A percentile compares a stretch with the other conserved stretches of the same genome.
Evolutionary conservation across 2,113 vertebrate genomes (phyloP).

Genomic region (Monarcha castaneiventris): DNA sequence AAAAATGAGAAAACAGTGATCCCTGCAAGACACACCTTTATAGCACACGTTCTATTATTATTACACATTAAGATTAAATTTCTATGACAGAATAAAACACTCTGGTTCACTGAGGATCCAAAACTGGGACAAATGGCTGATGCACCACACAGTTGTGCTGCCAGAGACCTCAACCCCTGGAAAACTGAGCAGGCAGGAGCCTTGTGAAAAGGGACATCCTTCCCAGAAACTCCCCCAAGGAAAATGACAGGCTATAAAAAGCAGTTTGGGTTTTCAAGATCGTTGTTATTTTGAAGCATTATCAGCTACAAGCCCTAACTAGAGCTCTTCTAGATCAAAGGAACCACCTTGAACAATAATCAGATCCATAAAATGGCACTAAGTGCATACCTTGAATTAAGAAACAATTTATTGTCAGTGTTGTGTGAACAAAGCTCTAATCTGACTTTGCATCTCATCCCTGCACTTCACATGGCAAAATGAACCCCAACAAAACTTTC

Average conservation of each 20-base stretch:
- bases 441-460: neutral
- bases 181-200: neutral
- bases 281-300: neutral
- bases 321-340: neutral
- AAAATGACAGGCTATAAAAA: neutral
- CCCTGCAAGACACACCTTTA: neutral
- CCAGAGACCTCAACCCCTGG: neutral
- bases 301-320: neutral
- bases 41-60: neutral
- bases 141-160: accelerated
- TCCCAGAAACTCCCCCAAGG: neutral
- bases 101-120: neutral
- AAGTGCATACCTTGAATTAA: neutral
- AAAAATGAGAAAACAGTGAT: neutral
- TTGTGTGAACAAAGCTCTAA: neutral
- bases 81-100: neutral
- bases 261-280: neutral
- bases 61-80: neutral
- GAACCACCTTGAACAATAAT: neutral
- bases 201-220: neutral
- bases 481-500: neutral
- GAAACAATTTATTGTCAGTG: neutral
- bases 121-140: neutral
- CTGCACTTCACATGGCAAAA: neutral
- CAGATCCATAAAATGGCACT: neutral